Conservation (phyloP, 2,797 vertebrate genomes). For the Acestrorhynchus altus region DNA sequence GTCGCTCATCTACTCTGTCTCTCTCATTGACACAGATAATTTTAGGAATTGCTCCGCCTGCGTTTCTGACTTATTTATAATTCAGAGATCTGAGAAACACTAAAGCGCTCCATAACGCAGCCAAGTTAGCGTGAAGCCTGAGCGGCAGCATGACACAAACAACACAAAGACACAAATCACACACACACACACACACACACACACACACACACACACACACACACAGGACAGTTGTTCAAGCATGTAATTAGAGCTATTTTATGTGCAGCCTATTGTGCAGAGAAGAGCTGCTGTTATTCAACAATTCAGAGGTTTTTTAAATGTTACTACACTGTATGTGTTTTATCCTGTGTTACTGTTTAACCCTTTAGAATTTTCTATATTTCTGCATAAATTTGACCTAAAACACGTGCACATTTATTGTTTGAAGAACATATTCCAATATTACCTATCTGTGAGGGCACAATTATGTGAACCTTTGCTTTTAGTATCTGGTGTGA, state of each 20-base stretch:
- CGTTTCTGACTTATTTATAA: slow-evolving; percentile 1
- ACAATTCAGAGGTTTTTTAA: not conserved
- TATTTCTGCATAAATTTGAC: too few species aligned
- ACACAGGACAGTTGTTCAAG: not conserved
- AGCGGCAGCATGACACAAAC: not conserved
- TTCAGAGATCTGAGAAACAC: not conserved
- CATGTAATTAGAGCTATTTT: not conserved
- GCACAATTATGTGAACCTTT: too few species aligned
- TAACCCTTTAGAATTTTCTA: too few species aligned
- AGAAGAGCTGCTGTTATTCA: not conserved
- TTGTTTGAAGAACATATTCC: too few species aligned
- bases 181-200: not conserved
- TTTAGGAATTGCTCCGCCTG: not conserved
- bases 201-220: not conserved
- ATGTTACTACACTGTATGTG: not conserved
- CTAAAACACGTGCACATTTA: too few species aligned
- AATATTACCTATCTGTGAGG: too few species aligned
- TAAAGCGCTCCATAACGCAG: not conserved
- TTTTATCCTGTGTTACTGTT: too few species aligned
- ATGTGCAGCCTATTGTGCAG: not conserved
- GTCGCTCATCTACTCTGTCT: not conserved
- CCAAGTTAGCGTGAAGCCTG: not conserved
- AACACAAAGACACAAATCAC: not conserved
- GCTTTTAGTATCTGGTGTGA: too few species aligned
- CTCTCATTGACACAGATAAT: slow-evolving; percentile 6